Percentiles rank a stretch among this genome's conserved stretches.
phyloP scores from a whole-genome alignment of 2,113 vertebrate species.

The Dipodomys stephensi region DNA sequence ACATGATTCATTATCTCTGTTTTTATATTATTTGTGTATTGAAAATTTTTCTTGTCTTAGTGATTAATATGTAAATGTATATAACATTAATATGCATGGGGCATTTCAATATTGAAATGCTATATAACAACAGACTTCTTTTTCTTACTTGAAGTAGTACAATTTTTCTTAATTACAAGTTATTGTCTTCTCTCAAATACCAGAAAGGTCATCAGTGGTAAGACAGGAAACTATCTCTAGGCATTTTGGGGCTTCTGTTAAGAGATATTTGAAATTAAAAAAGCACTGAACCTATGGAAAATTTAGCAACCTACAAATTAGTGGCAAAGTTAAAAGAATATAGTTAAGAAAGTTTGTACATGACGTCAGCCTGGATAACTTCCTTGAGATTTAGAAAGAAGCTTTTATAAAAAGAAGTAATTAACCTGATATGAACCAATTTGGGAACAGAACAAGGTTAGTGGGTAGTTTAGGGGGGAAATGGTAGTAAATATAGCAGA shows the following conservation, averaged over 20 bases:
- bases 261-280: neutral
- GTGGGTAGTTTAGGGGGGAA: constrained; percentile 60
- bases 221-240: neutral
- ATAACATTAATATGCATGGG: neutral
- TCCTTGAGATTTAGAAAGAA: constrained; percentile 38
- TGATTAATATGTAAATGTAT: neutral
- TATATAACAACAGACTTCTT: neutral
- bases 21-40: neutral
- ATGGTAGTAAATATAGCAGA: constrained; percentile 67
- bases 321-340: neutral
- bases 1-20: neutral
- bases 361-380: neutral
- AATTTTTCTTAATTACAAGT: constrained; percentile 25
- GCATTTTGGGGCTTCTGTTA: neutral
- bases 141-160: neutral
- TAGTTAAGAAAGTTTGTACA: neutral
- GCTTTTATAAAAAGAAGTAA: constrained; percentile 73
- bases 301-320: constrained; percentile 7
- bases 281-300: neutral
- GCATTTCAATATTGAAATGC: neutral
- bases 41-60: neutral
- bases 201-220: neutral
- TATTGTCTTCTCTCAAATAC: neutral
- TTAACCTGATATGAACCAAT: constrained; percentile 71
- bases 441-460: constrained; percentile 77